Conservation (phyloP, 2,888 invertebrate genomes). For the Rhagium mordax region DNA sequence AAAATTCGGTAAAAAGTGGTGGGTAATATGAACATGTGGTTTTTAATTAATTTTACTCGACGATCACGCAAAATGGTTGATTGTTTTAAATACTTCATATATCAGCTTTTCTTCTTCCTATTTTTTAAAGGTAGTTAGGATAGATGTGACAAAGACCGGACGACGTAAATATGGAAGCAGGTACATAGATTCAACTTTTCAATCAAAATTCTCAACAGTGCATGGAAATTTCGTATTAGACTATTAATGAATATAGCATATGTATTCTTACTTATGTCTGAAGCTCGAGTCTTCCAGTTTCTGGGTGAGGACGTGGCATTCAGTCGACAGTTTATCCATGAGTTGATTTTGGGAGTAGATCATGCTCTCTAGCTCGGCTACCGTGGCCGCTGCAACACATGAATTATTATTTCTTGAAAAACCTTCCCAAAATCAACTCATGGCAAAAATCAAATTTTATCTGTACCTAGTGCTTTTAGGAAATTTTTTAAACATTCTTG, state of each 20-base stretch:
- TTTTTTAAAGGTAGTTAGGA: too few relatives aligned
- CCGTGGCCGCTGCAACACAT: constrained; percentile 85
- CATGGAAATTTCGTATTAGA: background rate
- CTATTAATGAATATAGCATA: background rate
- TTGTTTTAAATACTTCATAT: too few relatives aligned
- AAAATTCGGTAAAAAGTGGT: too few relatives aligned
- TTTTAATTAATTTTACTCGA: too few relatives aligned
- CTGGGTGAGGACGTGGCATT: constrained; percentile 90
- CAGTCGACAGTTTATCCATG: constrained; percentile 92
- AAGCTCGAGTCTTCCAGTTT: constrained; percentile 91
- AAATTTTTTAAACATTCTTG: background rate
- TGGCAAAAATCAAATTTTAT: constrained; percentile 55
- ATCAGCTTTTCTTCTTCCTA: too few relatives aligned
- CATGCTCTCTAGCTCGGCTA: constrained; percentile 91
- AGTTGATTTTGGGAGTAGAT: constrained; percentile 93
- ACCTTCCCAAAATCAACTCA: constrained; percentile 67
- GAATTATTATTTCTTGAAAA: constrained; percentile 39
- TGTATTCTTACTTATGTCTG: constrained; percentile 86
- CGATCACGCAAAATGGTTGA: too few relatives aligned
- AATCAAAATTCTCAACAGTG: too few relatives aligned
- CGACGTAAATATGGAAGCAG: too few relatives aligned
- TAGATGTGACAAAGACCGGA: too few relatives aligned
- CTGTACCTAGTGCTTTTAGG: background rate
- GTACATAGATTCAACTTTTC: too few relatives aligned
- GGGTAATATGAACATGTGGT: too few relatives aligned